phyloP scores from a whole-genome alignment of 2,888 invertebrate genomes.

The Patella caerulea region DNA sequence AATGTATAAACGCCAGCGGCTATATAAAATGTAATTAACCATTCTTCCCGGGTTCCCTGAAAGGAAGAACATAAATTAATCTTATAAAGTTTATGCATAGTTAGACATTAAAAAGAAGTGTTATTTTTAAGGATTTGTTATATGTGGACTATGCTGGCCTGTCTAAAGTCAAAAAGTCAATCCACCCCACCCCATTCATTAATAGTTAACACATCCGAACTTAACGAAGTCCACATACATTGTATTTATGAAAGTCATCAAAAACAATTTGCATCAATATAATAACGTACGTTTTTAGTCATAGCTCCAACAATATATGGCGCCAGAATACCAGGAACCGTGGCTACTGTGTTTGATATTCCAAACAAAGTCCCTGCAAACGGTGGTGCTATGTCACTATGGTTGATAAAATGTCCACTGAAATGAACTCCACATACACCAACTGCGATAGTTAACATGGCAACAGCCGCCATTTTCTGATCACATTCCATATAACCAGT shows the following conservation, averaged over 20 bases:
- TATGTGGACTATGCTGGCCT: no score
- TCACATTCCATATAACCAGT: conserved; percentile 55
- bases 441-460: conserved; percentile 49
- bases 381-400: conserved; percentile 44
- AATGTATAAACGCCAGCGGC: conserved; percentile 32
- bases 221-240: no score
- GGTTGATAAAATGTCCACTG: conserved; percentile 47
- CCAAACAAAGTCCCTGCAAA: conserved; percentile 41
- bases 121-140: no score
- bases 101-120: no score
- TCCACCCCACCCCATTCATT: no score
- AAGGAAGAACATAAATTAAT: neutral
- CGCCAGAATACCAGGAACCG: conserved; percentile 42
- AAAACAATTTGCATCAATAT: neutral
- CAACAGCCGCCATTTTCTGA: conserved; percentile 44
- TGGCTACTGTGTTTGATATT: conserved; percentile 39
- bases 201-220: no score
- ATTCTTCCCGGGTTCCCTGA: conserved; percentile 43
- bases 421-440: conserved; percentile 47
- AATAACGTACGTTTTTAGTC: conserved; percentile 37
- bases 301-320: conserved; percentile 43
- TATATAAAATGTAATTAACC: conserved; percentile 43
- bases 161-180: no score
- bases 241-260: no score
- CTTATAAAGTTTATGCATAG: no score